Conservation (phyloP, 2,888 invertebrate species). For the Epinotia nisella region DNA sequence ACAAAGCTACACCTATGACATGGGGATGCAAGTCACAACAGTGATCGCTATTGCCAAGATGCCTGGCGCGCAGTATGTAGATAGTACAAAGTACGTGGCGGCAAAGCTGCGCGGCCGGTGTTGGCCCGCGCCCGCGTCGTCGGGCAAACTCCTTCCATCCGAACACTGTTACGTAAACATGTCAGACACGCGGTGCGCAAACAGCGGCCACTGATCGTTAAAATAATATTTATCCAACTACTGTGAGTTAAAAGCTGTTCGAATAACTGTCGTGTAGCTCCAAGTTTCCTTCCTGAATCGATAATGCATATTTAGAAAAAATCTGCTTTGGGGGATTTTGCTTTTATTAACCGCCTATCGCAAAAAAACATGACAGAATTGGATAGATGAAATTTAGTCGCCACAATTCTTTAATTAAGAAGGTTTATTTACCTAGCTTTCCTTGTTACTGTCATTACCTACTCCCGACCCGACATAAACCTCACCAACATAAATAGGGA, state of each 20-base stretch:
- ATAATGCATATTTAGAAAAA: conserved; percentile 2
- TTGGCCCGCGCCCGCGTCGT: conserved; percentile 11
- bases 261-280: conserved; percentile 42
- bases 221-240: conserved; percentile 81
- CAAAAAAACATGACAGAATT: neutral
- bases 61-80: neutral
- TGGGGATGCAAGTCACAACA: too few relatives aligned
- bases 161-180: conserved; percentile 76
- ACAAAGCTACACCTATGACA: too few relatives aligned
- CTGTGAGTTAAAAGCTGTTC: conserved; percentile 55
- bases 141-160: conserved; percentile 57
- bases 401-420: too few relatives aligned
- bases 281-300: conserved; percentile 27
- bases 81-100: neutral
- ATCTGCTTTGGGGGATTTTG: neutral
- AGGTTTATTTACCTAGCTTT: neutral
- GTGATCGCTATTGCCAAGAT: too few relatives aligned
- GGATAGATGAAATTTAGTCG: neutral
- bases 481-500: too few relatives aligned
- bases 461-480: too few relatives aligned
- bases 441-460: too few relatives aligned
- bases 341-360: neutral
- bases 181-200: conserved; percentile 63
- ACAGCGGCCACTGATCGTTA: conserved; percentile 80
- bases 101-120: neutral